Percentiles rank a stretch among this genome's conserved stretches.
Evolutionary conservation across 2,797 vertebrate genomes (phyloP).

Genomic region (Lates japonicus): DNA sequence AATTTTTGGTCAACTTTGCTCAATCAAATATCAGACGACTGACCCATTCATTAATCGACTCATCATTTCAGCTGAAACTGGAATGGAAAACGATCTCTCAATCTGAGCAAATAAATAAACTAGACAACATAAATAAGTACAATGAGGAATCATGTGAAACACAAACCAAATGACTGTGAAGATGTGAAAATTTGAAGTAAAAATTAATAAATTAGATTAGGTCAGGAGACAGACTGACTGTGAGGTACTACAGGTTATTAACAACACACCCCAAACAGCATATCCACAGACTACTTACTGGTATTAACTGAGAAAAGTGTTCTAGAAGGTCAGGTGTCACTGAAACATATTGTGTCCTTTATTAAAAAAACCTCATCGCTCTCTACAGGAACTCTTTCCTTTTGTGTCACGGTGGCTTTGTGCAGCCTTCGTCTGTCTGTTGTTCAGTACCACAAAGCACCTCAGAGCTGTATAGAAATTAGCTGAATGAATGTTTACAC

Average conservation of each 20-base stretch:
- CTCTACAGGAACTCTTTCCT: neutral
- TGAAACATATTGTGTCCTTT: neutral
- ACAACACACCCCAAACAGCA: neutral
- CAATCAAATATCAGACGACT: too few relatives aligned
- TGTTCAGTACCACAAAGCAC: too few relatives aligned
- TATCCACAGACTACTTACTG: slow-evolving; percentile 3
- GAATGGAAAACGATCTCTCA: too few relatives aligned
- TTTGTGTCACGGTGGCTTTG: neutral
- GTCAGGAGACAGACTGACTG: neutral
- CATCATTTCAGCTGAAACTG: too few relatives aligned
- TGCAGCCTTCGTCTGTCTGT: neutral
- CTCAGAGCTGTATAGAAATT: neutral
- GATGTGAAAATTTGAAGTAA: neutral
- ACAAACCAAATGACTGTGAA: neutral
- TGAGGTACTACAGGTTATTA: neutral
- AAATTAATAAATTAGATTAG: neutral
- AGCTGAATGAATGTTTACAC: neutral
- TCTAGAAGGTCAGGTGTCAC: slow-evolving; percentile 2
- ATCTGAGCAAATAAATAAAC: too few relatives aligned
- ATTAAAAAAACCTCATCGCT: neutral
- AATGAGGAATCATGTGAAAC: too few relatives aligned
- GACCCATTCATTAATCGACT: too few relatives aligned
- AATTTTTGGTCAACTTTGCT: too few relatives aligned
- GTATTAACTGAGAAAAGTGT: neutral
- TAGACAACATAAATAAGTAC: too few relatives aligned